These are phyloP conservation scores for Euzetes globulus DNA, from an alignment of 2,888 invertebrate species.

Conservation along the genomic window DNA sequence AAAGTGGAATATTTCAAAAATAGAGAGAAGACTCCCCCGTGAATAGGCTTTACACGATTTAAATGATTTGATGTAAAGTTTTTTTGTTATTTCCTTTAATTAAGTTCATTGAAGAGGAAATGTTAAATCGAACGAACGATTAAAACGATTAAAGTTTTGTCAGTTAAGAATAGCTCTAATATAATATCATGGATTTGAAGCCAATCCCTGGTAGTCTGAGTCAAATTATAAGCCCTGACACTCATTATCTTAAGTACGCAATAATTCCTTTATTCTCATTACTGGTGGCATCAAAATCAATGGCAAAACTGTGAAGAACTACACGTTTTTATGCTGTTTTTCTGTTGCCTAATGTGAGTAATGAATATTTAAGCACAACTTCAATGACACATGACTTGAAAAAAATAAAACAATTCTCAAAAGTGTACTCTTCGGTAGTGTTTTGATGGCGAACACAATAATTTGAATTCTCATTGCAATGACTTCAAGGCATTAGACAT, in stretches of 20 bases:
- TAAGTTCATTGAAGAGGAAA: constrained; percentile 32
- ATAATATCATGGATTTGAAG: neutral
- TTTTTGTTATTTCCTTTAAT: constrained; percentile 5
- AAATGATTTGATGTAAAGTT: neutral
- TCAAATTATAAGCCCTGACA: neutral
- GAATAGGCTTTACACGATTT: neutral
- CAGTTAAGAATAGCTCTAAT: too few relatives aligned
- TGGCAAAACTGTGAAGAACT: neutral
- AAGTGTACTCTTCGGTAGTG: neutral
- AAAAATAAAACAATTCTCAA: neutral
- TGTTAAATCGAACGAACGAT: constrained; percentile 14
- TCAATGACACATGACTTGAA: constrained; percentile 22
- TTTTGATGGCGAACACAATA: neutral
- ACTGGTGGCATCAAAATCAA: neutral
- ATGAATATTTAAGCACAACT: constrained; percentile 11
- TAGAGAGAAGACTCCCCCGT: too few relatives aligned
- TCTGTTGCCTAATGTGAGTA: neutral
- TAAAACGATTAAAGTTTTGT: too few relatives aligned
- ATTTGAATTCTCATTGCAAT: constrained; percentile 2
- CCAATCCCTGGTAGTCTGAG: neutral
- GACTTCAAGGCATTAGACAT: neutral
- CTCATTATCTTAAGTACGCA: constrained; percentile 32
- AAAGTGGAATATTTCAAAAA: too few relatives aligned
- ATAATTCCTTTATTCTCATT: constrained; percentile 23
- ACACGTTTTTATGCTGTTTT: neutral